Conservation (phyloP, 2,113 vertebrate genomes). For the Aleadryas rufinucha region DNA sequence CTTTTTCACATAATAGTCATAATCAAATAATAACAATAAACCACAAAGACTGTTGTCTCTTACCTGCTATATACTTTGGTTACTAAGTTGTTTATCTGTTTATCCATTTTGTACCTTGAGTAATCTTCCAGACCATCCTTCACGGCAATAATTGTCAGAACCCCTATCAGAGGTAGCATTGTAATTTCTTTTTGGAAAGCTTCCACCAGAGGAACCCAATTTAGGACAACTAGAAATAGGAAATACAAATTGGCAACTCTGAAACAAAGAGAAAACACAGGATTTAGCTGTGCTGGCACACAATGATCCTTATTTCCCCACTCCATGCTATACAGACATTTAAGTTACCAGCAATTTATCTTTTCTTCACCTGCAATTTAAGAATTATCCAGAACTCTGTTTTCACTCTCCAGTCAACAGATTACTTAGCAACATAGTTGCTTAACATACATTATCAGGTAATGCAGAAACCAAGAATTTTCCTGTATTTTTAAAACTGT, state of each 20-base stretch:
- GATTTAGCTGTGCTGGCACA: background rate
- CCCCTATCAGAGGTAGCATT: conserved; percentile 90
- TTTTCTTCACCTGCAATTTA: background rate
- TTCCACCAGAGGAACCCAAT: conserved; percentile 97
- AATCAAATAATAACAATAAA: background rate
- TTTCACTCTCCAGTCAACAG: background rate
- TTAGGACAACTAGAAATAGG: conserved; percentile 89
- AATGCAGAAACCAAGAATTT: background rate
- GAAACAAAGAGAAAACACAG: conserved; percentile 26
- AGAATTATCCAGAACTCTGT: background rate
- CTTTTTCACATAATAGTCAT: background rate
- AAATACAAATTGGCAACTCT: conserved; percentile 97
- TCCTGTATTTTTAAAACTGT: background rate
- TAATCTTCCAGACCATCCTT: conserved; percentile 97
- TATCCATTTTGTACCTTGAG: conserved; percentile 88
- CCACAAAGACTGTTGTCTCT: conserved; percentile 38
- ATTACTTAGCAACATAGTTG: background rate
- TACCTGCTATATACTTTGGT: conserved; percentile 86
- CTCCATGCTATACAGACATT: background rate
- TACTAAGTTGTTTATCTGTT: conserved; percentile 86
- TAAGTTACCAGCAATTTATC: background rate
- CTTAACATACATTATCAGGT: background rate
- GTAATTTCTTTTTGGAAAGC: conserved; percentile 98
- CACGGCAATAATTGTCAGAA: conserved; percentile 87
- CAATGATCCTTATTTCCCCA: background rate